Evolutionary conservation across 1,140 invertebrate species (phyloP).

Genomic region (Drosophila yakuba): DNA sequence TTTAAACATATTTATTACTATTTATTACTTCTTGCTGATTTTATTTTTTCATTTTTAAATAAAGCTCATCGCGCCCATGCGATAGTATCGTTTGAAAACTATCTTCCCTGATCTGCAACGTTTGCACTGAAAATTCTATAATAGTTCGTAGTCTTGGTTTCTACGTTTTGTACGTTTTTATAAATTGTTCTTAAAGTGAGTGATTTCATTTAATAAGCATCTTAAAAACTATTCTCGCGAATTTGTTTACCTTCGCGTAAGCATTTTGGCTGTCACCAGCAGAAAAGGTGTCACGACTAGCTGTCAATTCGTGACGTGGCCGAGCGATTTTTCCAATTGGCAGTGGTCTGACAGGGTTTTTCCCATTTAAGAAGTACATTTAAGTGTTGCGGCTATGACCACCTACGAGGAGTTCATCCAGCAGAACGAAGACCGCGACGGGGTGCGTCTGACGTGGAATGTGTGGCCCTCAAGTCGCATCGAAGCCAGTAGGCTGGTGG

Average conservation of each 20-base stretch:
- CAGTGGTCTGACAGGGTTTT: slow-evolving; percentile 20
- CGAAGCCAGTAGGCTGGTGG: slow-evolving; percentile 97
- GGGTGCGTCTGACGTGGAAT: slow-evolving; percentile 99
- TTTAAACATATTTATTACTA: neutral
- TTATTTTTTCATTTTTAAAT: neutral
- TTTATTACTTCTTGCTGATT: neutral
- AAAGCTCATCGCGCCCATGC: neutral
- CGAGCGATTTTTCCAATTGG: slow-evolving; percentile 79
- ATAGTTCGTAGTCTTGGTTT: slow-evolving; percentile 9
- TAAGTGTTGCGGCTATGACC: slow-evolving; percentile 87
- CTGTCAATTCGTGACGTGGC: slow-evolving; percentile 81
- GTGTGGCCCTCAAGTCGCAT: slow-evolving; percentile 98
- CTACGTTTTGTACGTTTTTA: slow-evolving; percentile 3
- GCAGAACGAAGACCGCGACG: slow-evolving; percentile 99
- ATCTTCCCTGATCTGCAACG: slow-evolving; percentile 29
- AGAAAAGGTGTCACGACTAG: slow-evolving; percentile 53
- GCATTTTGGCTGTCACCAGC: slow-evolving; percentile 3
- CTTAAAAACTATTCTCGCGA: neutral
- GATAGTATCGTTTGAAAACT: slow-evolving; percentile 25
- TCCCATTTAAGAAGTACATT: slow-evolving; percentile 25
- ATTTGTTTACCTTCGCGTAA: slow-evolving; percentile 41
- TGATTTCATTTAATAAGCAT: neutral
- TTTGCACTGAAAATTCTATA: slow-evolving; percentile 26
- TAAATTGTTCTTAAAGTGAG: neutral
- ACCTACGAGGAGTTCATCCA: slow-evolving; percentile 99